Evolutionary conservation across 2,888 invertebrate genomes (phyloP).

Genomic region (Galerucella pusilla): DNA sequence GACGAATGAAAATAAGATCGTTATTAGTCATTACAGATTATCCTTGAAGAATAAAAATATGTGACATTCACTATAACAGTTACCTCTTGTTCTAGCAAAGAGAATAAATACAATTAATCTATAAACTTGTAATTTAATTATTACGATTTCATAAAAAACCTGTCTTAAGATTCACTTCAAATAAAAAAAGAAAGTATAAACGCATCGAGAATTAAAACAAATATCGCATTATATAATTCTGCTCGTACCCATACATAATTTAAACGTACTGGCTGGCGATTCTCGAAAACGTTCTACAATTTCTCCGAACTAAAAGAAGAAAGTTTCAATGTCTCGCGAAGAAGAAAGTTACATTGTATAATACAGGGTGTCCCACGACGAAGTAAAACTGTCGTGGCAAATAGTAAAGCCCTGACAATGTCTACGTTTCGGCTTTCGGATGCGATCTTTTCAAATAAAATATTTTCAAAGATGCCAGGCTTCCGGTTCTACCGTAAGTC

Average conservation of each 20-base stretch:
- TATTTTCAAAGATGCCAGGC: no score
- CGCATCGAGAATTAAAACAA: slow-evolving; percentile 1
- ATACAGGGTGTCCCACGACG: no score
- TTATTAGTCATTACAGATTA: neutral
- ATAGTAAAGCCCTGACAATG: no score
- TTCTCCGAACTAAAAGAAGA: slow-evolving; percentile 5
- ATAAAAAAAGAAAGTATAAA: slow-evolving; percentile 12
- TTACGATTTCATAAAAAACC: neutral
- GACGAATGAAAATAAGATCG: neutral
- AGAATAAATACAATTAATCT: no score
- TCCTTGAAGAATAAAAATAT: neutral
- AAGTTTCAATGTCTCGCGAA: slow-evolving; percentile 6
- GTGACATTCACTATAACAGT: neutral
- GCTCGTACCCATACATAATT: neutral
- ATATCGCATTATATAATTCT: neutral
- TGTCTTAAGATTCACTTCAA: neutral
- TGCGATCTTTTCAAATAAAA: no score
- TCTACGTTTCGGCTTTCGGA: no score
- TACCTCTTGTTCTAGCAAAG: neutral
- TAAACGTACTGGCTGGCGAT: neutral
- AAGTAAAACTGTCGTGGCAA: no score
- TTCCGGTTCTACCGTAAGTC: no score
- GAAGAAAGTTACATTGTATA: neutral
- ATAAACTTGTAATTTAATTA: no score
- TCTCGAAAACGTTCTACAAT: slow-evolving; percentile 4